Evolutionary conservation across 1,140 invertebrate species (phyloP).

Genomic region (Lepidurus packardi): DNA sequence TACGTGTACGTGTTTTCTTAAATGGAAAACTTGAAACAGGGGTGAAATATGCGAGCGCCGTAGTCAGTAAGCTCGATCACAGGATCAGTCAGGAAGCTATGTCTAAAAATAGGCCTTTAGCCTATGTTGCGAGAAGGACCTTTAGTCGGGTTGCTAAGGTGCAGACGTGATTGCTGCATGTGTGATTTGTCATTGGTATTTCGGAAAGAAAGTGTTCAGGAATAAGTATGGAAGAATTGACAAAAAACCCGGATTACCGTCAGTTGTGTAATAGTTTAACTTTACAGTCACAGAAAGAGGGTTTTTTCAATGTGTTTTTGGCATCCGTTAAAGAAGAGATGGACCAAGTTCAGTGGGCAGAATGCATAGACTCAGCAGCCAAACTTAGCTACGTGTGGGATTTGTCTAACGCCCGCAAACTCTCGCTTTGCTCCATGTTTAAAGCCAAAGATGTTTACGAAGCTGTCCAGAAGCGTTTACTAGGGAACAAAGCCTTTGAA

Average conservation of each 20-base stretch:
- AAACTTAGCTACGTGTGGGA: constrained; percentile 8
- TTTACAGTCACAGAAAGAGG: constrained; percentile 32
- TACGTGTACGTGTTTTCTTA: too few relatives aligned
- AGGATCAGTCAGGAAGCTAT: not conserved
- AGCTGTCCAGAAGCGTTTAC: constrained; percentile 60
- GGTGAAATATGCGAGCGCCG: not conserved
- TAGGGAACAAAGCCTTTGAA: constrained; percentile 72
- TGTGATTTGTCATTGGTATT: not conserved
- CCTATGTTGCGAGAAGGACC: not conserved
- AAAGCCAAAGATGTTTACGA: constrained; percentile 57
- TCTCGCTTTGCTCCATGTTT: not conserved
- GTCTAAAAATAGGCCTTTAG: not conserved
- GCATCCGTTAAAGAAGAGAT: constrained; percentile 27
- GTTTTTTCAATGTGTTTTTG: constrained; percentile 33
- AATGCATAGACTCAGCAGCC: constrained; percentile 14
- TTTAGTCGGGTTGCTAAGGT: not conserved
- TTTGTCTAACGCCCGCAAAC: not conserved
- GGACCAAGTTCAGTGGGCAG: constrained; percentile 10
- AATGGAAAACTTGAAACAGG: not conserved
- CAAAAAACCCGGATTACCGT: not conserved
- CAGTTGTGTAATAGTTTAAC: constrained; percentile 30
- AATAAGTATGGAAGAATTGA: not conserved
- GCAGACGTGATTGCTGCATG: not conserved
- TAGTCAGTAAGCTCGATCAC: not conserved
- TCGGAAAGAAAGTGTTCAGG: not conserved